phyloP scores from a whole-genome alignment of 2,888 invertebrate species.

The Chaitophorus viminalis region DNA sequence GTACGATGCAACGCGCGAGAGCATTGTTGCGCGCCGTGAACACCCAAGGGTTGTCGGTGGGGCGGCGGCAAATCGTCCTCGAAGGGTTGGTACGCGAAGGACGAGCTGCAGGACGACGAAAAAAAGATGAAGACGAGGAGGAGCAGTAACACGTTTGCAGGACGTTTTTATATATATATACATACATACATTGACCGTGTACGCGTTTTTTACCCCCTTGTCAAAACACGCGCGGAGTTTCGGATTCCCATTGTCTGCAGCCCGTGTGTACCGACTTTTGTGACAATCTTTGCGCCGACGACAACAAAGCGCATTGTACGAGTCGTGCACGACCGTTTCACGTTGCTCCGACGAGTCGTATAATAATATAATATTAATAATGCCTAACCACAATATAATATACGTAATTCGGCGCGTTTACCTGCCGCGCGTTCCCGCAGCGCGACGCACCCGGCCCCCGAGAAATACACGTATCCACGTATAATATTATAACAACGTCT shows the following conservation, averaged over 20 bases:
- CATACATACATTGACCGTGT: neutral
- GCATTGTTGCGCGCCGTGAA: neutral
- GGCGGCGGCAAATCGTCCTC: neutral
- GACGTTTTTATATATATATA: too few species aligned
- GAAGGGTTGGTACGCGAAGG: neutral
- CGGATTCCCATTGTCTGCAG: conserved; percentile 17
- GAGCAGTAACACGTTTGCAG: neutral
- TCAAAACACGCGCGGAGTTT: conserved; percentile 42
- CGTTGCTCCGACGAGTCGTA: neutral
- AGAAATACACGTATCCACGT: neutral
- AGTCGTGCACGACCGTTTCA: neutral
- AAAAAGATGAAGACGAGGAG: neutral
- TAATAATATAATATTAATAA: conserved; percentile 10
- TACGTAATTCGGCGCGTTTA: conserved; percentile 40
- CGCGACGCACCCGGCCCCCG: conserved; percentile 7
- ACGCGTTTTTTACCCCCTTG: neutral
- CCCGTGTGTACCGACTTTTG: conserved; percentile 7
- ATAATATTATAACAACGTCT: too few species aligned
- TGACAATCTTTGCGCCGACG: neutral
- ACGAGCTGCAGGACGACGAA: neutral
- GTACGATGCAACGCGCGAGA: too few species aligned
- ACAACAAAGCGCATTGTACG: conserved; percentile 23
- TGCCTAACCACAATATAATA: neutral
- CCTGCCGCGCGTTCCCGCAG: conserved; percentile 20
- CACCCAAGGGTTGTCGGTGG: conserved; percentile 9